Conservation (phyloP, 1,140 invertebrate genomes). For the Sesamia nonagrioides region DNA sequence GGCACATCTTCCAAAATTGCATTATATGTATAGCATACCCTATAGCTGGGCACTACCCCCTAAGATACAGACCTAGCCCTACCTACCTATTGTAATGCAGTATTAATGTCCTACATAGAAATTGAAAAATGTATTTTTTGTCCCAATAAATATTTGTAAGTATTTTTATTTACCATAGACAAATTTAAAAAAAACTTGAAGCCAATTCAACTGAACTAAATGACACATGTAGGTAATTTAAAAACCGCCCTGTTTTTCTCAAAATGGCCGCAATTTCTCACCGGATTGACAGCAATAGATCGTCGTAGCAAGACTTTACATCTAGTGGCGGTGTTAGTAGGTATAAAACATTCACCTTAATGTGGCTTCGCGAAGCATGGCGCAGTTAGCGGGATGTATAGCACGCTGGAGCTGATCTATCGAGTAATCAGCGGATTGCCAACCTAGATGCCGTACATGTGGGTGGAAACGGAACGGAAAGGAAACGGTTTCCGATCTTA, state of each 20-base stretch:
- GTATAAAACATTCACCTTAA: slow-evolving; percentile 76
- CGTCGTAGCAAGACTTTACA: slow-evolving; percentile 49
- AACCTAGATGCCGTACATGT: slow-evolving; percentile 20
- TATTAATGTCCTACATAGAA: too few species aligned
- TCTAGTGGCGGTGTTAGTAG: slow-evolving; percentile 52
- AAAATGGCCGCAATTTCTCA: slow-evolving; percentile 33
- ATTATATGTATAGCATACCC: too few species aligned
- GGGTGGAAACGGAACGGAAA: not conserved
- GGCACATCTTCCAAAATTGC: too few species aligned
- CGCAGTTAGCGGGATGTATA: slow-evolving; percentile 54
- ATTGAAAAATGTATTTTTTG: too few species aligned
- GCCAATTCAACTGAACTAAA: too few species aligned
- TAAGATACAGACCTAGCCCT: too few species aligned
- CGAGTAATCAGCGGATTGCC: slow-evolving; percentile 66
- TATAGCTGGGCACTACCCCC: too few species aligned
- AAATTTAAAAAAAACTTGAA: too few species aligned
- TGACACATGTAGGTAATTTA: slow-evolving; percentile 64
- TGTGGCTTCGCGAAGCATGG: slow-evolving; percentile 64
- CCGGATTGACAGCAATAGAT: slow-evolving; percentile 55
- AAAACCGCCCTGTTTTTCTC: slow-evolving; percentile 17
- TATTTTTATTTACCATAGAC: too few species aligned
- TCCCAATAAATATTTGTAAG: too few species aligned
- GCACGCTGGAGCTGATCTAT: slow-evolving; percentile 66
- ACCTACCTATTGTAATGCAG: too few species aligned
- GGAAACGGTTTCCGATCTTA: not conserved